Evolutionary conservation across 2,113 vertebrate species (phyloP).

Genomic region (Nettapus auritus): DNA sequence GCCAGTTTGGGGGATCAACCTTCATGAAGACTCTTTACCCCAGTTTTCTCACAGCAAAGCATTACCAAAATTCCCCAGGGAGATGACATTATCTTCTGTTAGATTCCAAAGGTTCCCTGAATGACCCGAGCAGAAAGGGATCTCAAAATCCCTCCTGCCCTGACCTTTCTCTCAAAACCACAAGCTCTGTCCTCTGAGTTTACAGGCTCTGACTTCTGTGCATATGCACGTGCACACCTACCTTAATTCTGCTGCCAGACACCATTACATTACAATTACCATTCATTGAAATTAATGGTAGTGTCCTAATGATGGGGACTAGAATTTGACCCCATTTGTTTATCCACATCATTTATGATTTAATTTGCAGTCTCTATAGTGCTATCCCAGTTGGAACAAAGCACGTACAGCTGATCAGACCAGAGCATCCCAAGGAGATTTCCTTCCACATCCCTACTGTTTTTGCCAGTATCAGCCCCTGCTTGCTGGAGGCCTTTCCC

Average conservation of each 20-base stretch:
- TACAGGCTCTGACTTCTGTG: not conserved
- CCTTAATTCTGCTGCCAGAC: not conserved
- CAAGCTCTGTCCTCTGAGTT: not conserved
- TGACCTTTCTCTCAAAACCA: not conserved
- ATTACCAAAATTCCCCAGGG: not conserved
- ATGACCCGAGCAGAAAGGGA: not conserved
- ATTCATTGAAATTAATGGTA: not conserved
- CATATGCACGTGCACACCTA: fast-evolving
- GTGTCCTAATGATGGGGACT: not conserved
- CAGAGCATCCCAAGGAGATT: not conserved
- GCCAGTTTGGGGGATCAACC: not conserved
- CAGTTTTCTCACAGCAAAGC: not conserved
- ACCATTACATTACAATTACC: not conserved
- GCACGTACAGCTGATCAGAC: not conserved
- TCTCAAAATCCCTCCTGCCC: not conserved
- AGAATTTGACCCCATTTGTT: not conserved
- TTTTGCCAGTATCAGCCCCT: not conserved
- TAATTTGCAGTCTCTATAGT: not conserved
- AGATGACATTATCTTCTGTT: not conserved
- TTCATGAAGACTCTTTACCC: not conserved
- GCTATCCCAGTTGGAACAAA: not conserved
- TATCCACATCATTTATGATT: not conserved
- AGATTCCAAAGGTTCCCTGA: not conserved
- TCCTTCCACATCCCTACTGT: not conserved
- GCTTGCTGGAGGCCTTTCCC: not conserved